Percentiles rank a stretch among this genome's conserved stretches.
These are phyloP conservation scores for Steinernema khuongi DNA, from an alignment of 1,140 invertebrate genomes.

Conservation along the genomic window DNA sequence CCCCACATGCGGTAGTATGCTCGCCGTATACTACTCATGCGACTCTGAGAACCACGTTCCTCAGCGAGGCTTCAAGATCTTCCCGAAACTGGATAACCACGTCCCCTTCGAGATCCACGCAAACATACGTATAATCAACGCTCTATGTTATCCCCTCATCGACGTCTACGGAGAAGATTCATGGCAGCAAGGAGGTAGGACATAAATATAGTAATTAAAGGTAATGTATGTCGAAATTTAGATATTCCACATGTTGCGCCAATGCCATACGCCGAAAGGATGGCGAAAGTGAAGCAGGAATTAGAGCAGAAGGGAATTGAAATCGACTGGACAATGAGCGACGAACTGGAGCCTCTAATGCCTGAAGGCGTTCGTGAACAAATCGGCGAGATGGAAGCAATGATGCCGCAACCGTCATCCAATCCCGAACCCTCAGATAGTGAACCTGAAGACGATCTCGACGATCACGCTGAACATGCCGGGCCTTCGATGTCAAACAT, in stretches of 20 bases:
- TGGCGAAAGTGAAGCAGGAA: not conserved
- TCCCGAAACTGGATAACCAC: not conserved
- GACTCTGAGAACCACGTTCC: not conserved
- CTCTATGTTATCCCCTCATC: not conserved
- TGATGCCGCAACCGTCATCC: not conserved
- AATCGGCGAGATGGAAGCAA: not conserved
- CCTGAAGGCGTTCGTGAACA: not conserved
- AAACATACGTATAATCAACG: not conserved
- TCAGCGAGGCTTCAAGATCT: not conserved
- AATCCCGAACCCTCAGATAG: not conserved
- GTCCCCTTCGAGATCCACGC: not conserved
- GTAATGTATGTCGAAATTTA: not conserved
- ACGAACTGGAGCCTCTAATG: not conserved
- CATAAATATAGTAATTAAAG: not conserved
- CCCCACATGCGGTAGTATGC: not conserved
- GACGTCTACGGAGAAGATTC: not conserved
- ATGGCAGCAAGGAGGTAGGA: not conserved
- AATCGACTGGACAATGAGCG: not conserved
- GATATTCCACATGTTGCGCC: not conserved
- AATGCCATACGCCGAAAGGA: not conserved
- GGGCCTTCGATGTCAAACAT: too few species aligned
- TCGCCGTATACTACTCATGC: not conserved
- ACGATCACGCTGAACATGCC: too few species aligned
- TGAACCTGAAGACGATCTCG: too few species aligned
- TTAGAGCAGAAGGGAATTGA: not conserved